These are phyloP conservation scores for Drosophila willistoni DNA, from an alignment of 1,140 invertebrate genomes.

Conservation along the genomic window DNA sequence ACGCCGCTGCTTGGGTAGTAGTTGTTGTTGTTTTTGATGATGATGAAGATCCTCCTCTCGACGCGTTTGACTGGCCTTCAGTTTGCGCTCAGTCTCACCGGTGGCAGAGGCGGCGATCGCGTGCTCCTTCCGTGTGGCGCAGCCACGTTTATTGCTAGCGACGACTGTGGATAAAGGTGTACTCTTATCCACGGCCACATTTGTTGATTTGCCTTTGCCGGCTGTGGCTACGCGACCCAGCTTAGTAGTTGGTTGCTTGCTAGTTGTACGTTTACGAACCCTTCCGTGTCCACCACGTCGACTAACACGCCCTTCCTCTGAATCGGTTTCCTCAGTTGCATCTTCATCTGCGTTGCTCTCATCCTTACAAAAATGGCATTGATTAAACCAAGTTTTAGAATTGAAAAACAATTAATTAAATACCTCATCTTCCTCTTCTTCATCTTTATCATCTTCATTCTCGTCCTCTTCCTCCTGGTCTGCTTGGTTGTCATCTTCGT, in stretches of 20 bases:
- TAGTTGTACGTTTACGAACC: slow-evolving; percentile 23
- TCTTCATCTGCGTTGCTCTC: slow-evolving; percentile 34
- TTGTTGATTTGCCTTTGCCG: slow-evolving; percentile 1
- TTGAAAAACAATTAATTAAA: slow-evolving; percentile 25
- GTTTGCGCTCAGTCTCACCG: slow-evolving; percentile 65
- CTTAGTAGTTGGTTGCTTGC: slow-evolving; percentile 38
- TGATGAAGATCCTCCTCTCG: slow-evolving; percentile 15
- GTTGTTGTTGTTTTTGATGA: slow-evolving; percentile 9
- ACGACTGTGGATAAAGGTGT: slow-evolving; percentile 63
- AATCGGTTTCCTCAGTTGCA: slow-evolving; percentile 16
- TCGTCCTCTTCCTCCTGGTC: slow-evolving; percentile 30
- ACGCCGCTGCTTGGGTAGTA: slow-evolving; percentile 53
- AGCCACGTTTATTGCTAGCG: slow-evolving; percentile 70
- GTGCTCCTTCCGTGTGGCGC: slow-evolving; percentile 62
- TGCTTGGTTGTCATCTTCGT: slow-evolving; percentile 22
- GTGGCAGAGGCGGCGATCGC: slow-evolving; percentile 56
- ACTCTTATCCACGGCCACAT: slow-evolving; percentile 29
- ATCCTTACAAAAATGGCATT: slow-evolving; percentile 7
- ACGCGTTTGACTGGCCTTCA: slow-evolving; percentile 41
- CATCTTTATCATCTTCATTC: slow-evolving; percentile 16
- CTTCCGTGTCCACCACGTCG: slow-evolving; percentile 12
- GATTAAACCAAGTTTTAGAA: neutral
- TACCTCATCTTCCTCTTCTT: slow-evolving; percentile 18
- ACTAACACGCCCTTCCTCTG: slow-evolving; percentile 17
- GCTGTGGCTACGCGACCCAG: slow-evolving; percentile 8